A percentile compares a stretch with the other conserved stretches of the same genome.
phyloP scores from a whole-genome alignment of 2,888 invertebrate species.

The Eumacrocentrus americanus region DNA sequence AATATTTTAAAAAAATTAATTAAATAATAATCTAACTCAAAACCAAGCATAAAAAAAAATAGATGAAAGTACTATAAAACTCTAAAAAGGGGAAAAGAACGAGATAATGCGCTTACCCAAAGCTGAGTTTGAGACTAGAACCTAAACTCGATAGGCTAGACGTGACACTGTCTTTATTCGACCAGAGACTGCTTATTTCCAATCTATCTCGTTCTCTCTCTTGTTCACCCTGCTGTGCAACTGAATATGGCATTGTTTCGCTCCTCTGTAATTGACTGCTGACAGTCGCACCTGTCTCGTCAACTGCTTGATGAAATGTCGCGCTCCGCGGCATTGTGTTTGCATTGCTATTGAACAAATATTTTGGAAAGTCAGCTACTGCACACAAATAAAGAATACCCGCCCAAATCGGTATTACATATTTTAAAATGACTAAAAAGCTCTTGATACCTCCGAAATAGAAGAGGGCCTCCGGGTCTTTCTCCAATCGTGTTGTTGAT shows the following conservation, averaged over 20 bases:
- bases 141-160: constrained; percentile 81
- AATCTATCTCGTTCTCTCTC: constrained; percentile 57
- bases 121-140: constrained; percentile 82
- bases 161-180: constrained; percentile 65
- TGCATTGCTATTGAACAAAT: constrained; percentile 36
- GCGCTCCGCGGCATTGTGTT: constrained; percentile 59
- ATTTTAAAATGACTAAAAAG: too few relatives aligned
- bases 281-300: constrained; percentile 48
- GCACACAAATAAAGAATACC: too few relatives aligned
- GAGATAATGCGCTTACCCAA: constrained; percentile 78
- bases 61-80: background rate
- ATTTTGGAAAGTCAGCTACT: too few relatives aligned
- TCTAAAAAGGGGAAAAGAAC: too few relatives aligned
- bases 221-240: constrained; percentile 57
- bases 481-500: constrained; percentile 55
- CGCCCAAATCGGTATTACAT: too few relatives aligned
- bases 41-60: too few relatives aligned
- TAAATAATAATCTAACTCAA: too few relatives aligned
- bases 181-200: constrained; percentile 58
- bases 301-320: constrained; percentile 60
- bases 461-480: constrained; percentile 57
- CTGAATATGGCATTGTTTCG: constrained; percentile 59
- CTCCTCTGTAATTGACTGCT: constrained; percentile 55
- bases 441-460: constrained; percentile 53
- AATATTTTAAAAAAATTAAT: constrained; percentile 11